These are phyloP conservation scores for Solenopsis invicta DNA, from an alignment of 1,140 invertebrate species.

Conservation along the genomic window DNA sequence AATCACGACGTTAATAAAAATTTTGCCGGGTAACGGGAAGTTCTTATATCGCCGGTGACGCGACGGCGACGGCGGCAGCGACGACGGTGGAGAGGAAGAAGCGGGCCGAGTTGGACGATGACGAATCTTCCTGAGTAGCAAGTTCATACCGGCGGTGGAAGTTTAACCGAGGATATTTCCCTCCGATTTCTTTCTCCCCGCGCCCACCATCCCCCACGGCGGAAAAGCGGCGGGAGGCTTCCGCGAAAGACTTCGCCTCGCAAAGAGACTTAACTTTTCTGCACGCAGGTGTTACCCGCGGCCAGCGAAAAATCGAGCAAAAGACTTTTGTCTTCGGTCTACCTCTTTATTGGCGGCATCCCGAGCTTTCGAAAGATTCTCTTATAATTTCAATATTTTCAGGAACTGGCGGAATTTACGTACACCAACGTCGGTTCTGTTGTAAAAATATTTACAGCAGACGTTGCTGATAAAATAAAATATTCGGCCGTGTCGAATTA, in stretches of 20 bases:
- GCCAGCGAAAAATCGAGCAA: constrained; percentile 61
- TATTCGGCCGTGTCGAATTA: background rate
- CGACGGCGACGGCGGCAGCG: background rate
- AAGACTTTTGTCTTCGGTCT: constrained; percentile 61
- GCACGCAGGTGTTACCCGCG: constrained; percentile 68
- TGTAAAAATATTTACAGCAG: background rate
- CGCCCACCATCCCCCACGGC: constrained; percentile 13
- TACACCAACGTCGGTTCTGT: background rate
- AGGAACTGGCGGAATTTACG: background rate
- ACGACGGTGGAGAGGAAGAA: background rate
- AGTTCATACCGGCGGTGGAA: constrained; percentile 70
- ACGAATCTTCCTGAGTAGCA: constrained; percentile 74
- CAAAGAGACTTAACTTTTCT: constrained; percentile 68
- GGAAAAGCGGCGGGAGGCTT: constrained; percentile 38
- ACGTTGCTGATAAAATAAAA: background rate
- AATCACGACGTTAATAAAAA: constrained; percentile 61
- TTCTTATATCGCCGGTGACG: constrained; percentile 53
- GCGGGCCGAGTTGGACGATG: constrained; percentile 63
- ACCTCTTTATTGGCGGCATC: constrained; percentile 51
- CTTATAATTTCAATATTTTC: constrained; percentile 37
- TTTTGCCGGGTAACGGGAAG: constrained; percentile 65
- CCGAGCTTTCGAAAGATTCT: background rate
- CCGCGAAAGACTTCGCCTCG: constrained; percentile 48
- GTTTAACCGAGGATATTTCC: constrained; percentile 69
- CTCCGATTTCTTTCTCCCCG: constrained; percentile 66